A percentile compares a stretch with the other conserved stretches of the same genome.
phyloP scores from a whole-genome alignment of 2,888 invertebrate species.

The Synergus itoensis region DNA sequence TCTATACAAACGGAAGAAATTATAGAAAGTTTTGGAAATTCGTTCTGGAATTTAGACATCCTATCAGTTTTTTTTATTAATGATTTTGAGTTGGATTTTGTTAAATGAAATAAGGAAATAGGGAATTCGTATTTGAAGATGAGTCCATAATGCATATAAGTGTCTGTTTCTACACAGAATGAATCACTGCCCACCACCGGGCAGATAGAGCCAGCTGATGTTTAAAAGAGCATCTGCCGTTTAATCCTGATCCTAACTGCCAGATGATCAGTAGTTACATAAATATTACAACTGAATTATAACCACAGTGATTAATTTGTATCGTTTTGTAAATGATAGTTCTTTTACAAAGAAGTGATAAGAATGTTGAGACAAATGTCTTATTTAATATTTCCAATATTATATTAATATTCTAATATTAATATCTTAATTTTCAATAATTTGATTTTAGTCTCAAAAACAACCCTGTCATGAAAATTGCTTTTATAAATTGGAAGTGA shows the following conservation, averaged over 20 bases:
- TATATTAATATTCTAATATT: too few species aligned
- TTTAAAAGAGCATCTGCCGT: constrained; percentile 71
- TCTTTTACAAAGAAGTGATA: too few species aligned
- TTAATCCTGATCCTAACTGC: constrained; percentile 61
- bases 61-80: not conserved
- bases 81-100: not conserved
- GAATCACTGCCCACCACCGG: constrained; percentile 68
- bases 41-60: not conserved
- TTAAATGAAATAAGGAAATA: not conserved
- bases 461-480: too few species aligned
- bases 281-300: constrained; percentile 55
- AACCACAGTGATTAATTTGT: not conserved
- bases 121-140: constrained; percentile 22
- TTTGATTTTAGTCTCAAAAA: constrained; percentile 18
- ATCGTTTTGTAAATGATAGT: constrained; percentile 30
- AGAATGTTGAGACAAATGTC: too few species aligned
- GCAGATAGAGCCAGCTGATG: constrained; percentile 70
- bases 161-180: constrained; percentile 30
- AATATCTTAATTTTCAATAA: too few species aligned
- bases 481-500: too few species aligned
- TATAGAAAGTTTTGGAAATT: too few species aligned
- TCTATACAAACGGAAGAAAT: too few species aligned
- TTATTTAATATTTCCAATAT: too few species aligned
- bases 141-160: not conserved
- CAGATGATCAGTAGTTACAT: constrained; percentile 58